These are phyloP conservation scores for Orthosia gothica DNA, from an alignment of 2,888 invertebrate species.

Conservation along the genomic window DNA sequence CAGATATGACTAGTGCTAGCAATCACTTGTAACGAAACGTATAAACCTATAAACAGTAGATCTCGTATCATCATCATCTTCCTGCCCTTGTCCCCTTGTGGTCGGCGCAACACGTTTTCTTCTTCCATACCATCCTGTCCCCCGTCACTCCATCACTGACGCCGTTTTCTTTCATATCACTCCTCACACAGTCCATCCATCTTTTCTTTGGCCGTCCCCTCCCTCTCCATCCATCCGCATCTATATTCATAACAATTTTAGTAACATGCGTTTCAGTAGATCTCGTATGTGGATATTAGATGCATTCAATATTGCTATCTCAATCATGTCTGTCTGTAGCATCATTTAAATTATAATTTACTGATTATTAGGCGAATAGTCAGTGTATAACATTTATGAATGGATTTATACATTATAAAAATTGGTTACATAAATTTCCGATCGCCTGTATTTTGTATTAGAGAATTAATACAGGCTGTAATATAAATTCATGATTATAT, in stretches of 20 bases:
- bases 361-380: slow-evolving; percentile 17
- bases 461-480: neutral
- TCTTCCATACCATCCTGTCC: too few species aligned
- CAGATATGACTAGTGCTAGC: slow-evolving; percentile 6
- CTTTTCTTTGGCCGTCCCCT: too few species aligned
- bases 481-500: slow-evolving; percentile 7
- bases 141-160: too few species aligned
- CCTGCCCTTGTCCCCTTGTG: too few species aligned
- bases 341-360: slow-evolving; percentile 19
- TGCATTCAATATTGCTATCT: neutral
- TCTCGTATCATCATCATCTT: too few species aligned
- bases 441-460: neutral
- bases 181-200: too few species aligned
- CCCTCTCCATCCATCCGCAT: too few species aligned
- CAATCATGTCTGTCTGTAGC: slow-evolving; percentile 31
- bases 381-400: slow-evolving; percentile 17
- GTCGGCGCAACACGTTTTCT: too few species aligned
- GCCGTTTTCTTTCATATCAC: too few species aligned
- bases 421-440: neutral
- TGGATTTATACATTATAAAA: neutral
- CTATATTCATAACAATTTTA: too few species aligned
- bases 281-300: neutral
- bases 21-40: neutral
- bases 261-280: too few species aligned
- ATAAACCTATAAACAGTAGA: neutral